Conservation (phyloP, 2,797 vertebrate species). For the Antrozous pallidus region DNA sequence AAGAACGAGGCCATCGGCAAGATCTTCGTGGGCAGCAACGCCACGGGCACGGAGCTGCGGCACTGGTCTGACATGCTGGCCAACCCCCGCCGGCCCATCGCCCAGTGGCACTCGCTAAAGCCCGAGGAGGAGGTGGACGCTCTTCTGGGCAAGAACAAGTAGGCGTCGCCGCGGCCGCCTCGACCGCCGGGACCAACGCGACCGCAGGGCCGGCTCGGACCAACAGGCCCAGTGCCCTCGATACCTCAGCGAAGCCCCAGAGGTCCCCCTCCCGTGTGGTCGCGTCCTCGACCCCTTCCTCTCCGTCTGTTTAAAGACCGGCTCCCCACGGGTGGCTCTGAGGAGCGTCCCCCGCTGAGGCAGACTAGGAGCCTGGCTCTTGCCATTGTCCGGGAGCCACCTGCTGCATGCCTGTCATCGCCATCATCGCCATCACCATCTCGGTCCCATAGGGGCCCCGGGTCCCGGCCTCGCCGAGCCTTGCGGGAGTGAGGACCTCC, state of each 20-base stretch:
- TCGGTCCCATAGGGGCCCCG: not conserved
- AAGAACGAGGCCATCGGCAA: conserved; percentile 99
- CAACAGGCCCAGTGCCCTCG: conserved; percentile 78
- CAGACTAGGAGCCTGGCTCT: conserved; percentile 75
- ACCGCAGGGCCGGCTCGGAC: conserved; percentile 20
- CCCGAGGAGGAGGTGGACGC: conserved; percentile 97
- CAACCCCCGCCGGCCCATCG: conserved; percentile 96
- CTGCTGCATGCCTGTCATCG: conserved; percentile 73
- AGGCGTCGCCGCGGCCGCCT: conserved; percentile 46
- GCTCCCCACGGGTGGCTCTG: conserved; percentile 75
- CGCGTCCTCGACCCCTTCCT: conserved; percentile 25
- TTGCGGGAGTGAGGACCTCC: conserved; percentile 40
- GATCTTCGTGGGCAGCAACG: conserved; percentile 93
- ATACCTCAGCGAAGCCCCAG: conserved; percentile 82
- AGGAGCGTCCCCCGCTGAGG: conserved; percentile 76
- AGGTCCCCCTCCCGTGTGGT: conserved; percentile 59
- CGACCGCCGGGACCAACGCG: not conserved
- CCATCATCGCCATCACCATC: too few species aligned
- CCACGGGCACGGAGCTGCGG: conserved; percentile 93
- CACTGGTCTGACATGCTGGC: conserved; percentile 99
- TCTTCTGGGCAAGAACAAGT: conserved; percentile 94
- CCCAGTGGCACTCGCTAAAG: conserved; percentile 98
- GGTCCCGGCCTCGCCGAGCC: not conserved
- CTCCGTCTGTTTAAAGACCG: conserved; percentile 45
- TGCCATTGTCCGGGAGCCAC: conserved; percentile 53